Base-by-base conservation (phyloP, 2,888 invertebrate genomes). In the Microctonus brassicae region DNA sequence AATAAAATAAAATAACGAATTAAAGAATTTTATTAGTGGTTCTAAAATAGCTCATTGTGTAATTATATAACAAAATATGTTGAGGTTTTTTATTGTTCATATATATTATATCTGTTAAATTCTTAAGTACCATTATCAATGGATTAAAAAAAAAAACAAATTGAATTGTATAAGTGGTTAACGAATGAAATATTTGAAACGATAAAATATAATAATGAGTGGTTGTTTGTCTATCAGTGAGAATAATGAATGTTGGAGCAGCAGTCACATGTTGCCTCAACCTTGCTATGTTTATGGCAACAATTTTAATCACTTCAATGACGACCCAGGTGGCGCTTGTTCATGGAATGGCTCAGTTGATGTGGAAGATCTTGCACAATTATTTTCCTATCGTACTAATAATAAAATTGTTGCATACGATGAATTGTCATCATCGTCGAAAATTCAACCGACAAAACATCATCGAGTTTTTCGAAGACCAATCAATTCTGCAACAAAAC, bases 351-450 rank as follows among this genome's bases (percentile, higher is more conserved):
- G 47, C 42, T 76, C 84, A 3, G 76, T 85, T 0, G 85, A 85
- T 71, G 82, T 85, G 11, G 84, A 85, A 62, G 85, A 85, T 58
- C 68, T 85, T 64, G 84, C 82, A 1, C 29, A 34, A 58, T 29
- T 65, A 13, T 69, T 69, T 55, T 24, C 26, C 3, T 39, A 52
- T 17, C 13, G 58, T 20, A 20, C 29, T 1, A 57, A 58, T n/a
- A 20, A n/a, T 47, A 39, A 17, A 22, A 2, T 20, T 34, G 4
- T 9, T n/a, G 29, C 33, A 34, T n/a, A n/a, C n/a, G n/a, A n/a
- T n/a, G n/a, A n/a, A n/a, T 26, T 10, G 47, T 13, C 42, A 47
- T 47, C 47, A 47, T 3, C 47, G 7, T 0, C 65, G 17, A 70
- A 65, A 58, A 47, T 60, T 24, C 65, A 64, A 36, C 22, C 65